These are phyloP conservation scores for Rhinoptilus africanus DNA, from an alignment of 2,113 vertebrate genomes.

Conservation along the genomic window DNA sequence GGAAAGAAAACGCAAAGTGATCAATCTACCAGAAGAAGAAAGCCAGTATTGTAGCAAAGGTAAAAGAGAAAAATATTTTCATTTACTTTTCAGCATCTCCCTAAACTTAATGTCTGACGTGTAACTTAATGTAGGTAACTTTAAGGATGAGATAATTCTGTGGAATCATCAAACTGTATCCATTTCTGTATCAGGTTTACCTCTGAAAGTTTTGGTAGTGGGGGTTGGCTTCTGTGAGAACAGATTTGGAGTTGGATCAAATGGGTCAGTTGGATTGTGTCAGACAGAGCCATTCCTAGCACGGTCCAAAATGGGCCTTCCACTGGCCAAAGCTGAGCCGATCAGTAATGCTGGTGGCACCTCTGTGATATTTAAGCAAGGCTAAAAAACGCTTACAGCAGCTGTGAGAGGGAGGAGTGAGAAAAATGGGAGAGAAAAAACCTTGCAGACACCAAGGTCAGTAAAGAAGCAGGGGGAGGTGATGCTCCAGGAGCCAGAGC, in stretches of 20 bases:
- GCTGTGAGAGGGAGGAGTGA: background rate
- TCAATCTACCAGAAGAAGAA: conserved; percentile 15
- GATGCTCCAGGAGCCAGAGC: background rate
- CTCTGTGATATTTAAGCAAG: background rate
- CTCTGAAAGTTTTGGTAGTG: background rate
- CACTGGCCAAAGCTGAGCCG: background rate
- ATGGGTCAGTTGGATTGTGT: no score
- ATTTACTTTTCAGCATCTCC: background rate
- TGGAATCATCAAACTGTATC: background rate
- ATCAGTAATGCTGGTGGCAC: background rate
- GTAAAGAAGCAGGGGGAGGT: background rate
- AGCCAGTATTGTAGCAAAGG: background rate
- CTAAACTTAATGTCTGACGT: background rate
- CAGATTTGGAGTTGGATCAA: background rate
- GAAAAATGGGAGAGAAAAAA: background rate
- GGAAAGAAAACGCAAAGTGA: background rate
- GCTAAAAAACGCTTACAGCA: background rate
- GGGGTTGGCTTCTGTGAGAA: background rate
- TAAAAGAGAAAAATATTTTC: background rate
- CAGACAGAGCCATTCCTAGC: background rate
- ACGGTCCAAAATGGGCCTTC: background rate
- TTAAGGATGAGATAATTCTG: background rate
- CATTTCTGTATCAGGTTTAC: background rate
- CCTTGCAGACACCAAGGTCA: background rate
- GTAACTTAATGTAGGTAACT: background rate